Conservation (phyloP, 2,888 invertebrate species). For the Eudasyphora cyanicolor region DNA sequence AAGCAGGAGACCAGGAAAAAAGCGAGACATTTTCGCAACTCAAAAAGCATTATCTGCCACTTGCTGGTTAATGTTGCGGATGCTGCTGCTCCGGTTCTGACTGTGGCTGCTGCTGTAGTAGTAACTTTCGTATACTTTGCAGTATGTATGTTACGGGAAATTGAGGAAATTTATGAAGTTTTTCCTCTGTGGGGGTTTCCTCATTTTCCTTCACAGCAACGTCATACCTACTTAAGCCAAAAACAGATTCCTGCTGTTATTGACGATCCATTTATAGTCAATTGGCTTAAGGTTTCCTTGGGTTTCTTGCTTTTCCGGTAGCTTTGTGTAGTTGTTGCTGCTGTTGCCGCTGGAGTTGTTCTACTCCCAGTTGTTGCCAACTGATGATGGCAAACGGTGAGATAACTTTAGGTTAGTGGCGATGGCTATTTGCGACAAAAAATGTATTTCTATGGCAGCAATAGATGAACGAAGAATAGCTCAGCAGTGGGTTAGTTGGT, state of each 20-base stretch:
- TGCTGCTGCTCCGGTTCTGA: neutral
- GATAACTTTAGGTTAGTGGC: neutral
- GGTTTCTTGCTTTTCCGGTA: slow-evolving; percentile 1
- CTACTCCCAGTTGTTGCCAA: slow-evolving; percentile 11
- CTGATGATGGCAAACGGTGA: slow-evolving; percentile 7
- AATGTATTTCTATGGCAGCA: neutral
- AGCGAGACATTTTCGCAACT: neutral
- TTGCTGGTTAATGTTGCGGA: neutral
- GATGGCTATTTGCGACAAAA: neutral
- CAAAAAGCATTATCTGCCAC: slow-evolving; percentile 10
- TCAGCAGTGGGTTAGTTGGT: slow-evolving; percentile 15
- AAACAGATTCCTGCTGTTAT: slow-evolving; percentile 60
- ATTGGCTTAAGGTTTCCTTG: slow-evolving; percentile 63
- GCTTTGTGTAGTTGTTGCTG: neutral
- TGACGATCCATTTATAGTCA: slow-evolving; percentile 61
- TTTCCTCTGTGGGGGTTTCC: slow-evolving; percentile 16
- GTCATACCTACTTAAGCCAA: slow-evolving; percentile 32
- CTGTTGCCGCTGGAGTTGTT: no score
- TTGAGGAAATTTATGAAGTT: slow-evolving; percentile 60
- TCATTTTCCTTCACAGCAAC: neutral
- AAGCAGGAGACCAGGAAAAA: neutral
- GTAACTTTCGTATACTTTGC: slow-evolving; percentile 48
- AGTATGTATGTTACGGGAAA: slow-evolving; percentile 57
- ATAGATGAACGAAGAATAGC: slow-evolving; percentile 10
- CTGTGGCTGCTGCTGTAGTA: neutral